Percentiles rank a stretch among this genome's conserved stretches.
Evolutionary conservation across 2,888 invertebrate species (phyloP).

Genomic region (Cordylochernes scorpioides): DNA sequence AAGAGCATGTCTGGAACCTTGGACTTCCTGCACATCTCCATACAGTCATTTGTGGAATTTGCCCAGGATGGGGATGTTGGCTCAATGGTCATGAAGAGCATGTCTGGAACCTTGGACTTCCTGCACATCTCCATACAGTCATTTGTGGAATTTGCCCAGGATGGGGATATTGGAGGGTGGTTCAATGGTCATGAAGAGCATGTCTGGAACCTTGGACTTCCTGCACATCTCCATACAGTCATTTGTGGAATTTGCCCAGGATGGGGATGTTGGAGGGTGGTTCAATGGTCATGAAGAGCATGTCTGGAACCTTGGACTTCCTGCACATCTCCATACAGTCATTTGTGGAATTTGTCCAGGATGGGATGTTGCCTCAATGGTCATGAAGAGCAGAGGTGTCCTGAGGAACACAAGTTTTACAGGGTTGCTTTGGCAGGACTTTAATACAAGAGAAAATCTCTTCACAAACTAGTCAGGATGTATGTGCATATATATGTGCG

Average conservation of each 20-base stretch:
- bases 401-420: too few relatives aligned
- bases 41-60: too few relatives aligned
- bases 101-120: slow-evolving; percentile 58
- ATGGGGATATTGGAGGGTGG: slow-evolving; percentile 45
- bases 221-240: too few relatives aligned
- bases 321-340: too few relatives aligned
- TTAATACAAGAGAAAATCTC: too few relatives aligned
- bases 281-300: slow-evolving; percentile 63
- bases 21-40: slow-evolving; percentile 29
- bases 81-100: slow-evolving; percentile 63
- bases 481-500: slow-evolving; percentile 1
- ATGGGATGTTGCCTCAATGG: too few relatives aligned
- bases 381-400: too few relatives aligned
- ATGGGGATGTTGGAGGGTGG: slow-evolving; percentile 45
- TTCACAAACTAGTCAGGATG: slow-evolving; percentile 4
- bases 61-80: too few relatives aligned
- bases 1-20: slow-evolving; percentile 72
- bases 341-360: too few relatives aligned
- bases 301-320: slow-evolving; percentile 58
- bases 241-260: slow-evolving; percentile 37
- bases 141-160: slow-evolving; percentile 37
- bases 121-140: too few relatives aligned
- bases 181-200: slow-evolving; percentile 63
- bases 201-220: slow-evolving; percentile 58
- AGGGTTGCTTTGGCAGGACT: too few relatives aligned